phyloP scores from a whole-genome alignment of 2,113 vertebrate genomes.

The Copsychus sechellarum region DNA sequence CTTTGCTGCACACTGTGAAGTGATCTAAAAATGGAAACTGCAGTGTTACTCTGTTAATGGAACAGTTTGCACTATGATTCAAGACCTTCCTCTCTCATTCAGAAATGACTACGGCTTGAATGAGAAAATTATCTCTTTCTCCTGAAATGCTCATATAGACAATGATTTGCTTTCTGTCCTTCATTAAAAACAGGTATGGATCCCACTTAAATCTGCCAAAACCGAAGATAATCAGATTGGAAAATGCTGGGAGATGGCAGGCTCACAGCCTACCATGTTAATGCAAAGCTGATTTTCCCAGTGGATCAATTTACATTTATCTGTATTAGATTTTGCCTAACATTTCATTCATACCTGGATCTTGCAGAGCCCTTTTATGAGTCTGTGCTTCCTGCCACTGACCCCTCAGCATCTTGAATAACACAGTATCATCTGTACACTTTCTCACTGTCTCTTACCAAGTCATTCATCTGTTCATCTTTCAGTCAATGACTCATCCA shows the following conservation, averaged over 20 bases:
- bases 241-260: background rate
- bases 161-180: background rate
- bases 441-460: background rate
- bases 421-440: background rate
- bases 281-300: background rate
- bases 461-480: background rate
- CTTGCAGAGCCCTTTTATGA: background rate
- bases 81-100: background rate
- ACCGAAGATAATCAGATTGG: background rate
- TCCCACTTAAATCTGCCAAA: background rate
- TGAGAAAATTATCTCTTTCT: background rate
- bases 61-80: background rate
- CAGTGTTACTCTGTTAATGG: background rate
- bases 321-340: background rate
- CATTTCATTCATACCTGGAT: background rate
- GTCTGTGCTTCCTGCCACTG: background rate
- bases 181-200: background rate
- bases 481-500: background rate
- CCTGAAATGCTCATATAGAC: background rate
- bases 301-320: background rate
- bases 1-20: background rate
- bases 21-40: slow-evolving; percentile 28
- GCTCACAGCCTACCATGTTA: background rate
- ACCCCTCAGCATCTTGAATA: background rate
- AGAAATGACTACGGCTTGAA: background rate